Conservation (phyloP, 2,797 vertebrate genomes). For the Sphenodon punctatus region DNA sequence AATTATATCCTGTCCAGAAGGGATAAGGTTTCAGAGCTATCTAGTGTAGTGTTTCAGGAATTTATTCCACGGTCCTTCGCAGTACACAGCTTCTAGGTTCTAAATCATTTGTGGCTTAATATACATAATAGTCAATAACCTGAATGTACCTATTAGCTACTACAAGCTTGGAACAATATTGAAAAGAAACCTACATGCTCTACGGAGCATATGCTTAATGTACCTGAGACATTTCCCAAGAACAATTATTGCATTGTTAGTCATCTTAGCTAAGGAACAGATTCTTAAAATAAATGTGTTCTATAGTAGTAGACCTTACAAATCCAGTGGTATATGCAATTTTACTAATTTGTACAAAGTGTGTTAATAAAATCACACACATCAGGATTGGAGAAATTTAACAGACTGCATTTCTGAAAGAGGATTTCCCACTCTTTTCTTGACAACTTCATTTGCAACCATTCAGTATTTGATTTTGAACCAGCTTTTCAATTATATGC, state of each 20-base stretch:
- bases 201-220: neutral
- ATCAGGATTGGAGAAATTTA: conserved; percentile 25
- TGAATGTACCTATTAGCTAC: neutral
- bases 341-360: conserved; percentile 26
- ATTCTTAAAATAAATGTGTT: neutral
- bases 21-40: no score
- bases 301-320: neutral
- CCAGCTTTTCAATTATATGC: conserved; percentile 77
- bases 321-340: neutral
- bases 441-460: conserved; percentile 70
- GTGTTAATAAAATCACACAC: conserved; percentile 10
- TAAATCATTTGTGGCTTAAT: neutral
- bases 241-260: neutral
- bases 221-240: neutral
- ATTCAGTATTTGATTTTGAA: conserved; percentile 66
- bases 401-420: conserved; percentile 48
- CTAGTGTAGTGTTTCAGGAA: no score
- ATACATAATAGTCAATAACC: neutral
- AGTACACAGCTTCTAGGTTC: neutral
- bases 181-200: neutral
- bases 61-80: no score
- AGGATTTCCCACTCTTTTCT: conserved; percentile 58
- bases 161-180: neutral
- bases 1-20: no score
- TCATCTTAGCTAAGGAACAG: neutral